phyloP scores from a whole-genome alignment of 2,888 invertebrate genomes.

The Drosophila mercatorum region DNA sequence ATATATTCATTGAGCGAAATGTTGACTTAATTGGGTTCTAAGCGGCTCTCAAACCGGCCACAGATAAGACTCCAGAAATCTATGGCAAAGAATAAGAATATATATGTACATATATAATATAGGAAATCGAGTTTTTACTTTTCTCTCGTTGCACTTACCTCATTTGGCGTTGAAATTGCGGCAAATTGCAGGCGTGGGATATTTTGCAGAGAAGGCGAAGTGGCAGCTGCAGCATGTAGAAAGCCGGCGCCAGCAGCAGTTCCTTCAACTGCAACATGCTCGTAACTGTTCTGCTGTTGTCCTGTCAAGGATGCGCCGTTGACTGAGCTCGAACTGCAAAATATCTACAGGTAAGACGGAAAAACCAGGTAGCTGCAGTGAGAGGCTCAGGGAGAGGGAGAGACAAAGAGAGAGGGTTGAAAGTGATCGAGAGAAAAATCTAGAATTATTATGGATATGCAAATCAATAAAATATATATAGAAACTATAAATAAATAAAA shows the following conservation, averaged over 20 bases:
- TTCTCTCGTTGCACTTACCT: slow-evolving; percentile 26
- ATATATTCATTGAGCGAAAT: slow-evolving; percentile 6
- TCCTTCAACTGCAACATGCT: slow-evolving; percentile 24
- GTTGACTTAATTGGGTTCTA: slow-evolving; percentile 19
- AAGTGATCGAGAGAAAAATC: neutral
- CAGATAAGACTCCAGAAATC: slow-evolving; percentile 52
- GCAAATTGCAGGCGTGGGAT: slow-evolving; percentile 32
- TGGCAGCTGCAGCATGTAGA: slow-evolving; percentile 44
- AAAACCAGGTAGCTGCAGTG: slow-evolving; percentile 8
- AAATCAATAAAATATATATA: too few species aligned
- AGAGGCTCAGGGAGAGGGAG: neutral
- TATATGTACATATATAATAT: neutral
- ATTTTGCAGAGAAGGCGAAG: slow-evolving; percentile 21
- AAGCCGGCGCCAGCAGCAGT: slow-evolving; percentile 19
- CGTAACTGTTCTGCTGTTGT: neutral
- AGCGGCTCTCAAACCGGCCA: slow-evolving; percentile 42
- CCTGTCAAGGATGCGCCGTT: slow-evolving; percentile 1
- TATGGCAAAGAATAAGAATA: slow-evolving; percentile 4
- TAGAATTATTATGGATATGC: neutral
- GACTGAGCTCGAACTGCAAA: slow-evolving; percentile 15
- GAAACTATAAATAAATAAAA: too few species aligned
- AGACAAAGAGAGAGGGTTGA: neutral
- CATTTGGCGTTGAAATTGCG: slow-evolving; percentile 45
- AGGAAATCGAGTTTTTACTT: neutral
- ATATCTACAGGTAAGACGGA: slow-evolving; percentile 18